Base-by-base conservation (phyloP, 1,140 invertebrate species). In the Harpegnathos saltator region DNA sequence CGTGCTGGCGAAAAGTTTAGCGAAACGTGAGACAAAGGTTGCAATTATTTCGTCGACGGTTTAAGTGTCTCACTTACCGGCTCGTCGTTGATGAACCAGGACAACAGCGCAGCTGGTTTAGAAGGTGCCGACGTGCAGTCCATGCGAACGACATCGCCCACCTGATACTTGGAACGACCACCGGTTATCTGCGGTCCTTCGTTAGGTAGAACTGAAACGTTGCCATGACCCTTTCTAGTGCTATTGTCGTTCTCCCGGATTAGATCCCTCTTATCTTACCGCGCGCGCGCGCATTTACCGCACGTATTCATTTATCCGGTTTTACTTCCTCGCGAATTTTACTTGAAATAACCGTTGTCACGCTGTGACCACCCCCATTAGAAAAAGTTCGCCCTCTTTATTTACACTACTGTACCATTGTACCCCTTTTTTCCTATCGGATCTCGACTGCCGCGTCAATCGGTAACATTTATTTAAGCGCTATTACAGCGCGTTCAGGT, bases 21-120 rank as follows among this genome's bases (percentile, higher is more conserved):
- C n/a, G 61, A 15, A 65, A 59, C 72, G 24, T 54, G 29, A 77
- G 59, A 58, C 52, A 78, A 68, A 65, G 56, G 12, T 56, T 29
- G 52, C 48, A 63, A 66, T 52, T 61, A 61, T 63, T 71, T 61
- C 33, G 56, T 11, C 33, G 38, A 66, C 80, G 48, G 15, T 81
- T 75, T 75, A 71, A 82, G 68, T 61, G 29, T 78, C 44, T 85
- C 69, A 85, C 95, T 96, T 89, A 97, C 97, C 88, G 96, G 96
- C 88, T 98, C 97, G 50, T 97, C 97, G 90, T 98, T 98, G 90
- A 98, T 97, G 92, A 97, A 97, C 98, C 98, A 98, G 54, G 96
- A 96, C 38, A 98, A 95, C 83, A 97, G 96, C 14, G 97, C 97
- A 0, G 97, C 97, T 0, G 98, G 98, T 89, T 97, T 96, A 14